A percentile compares a stretch with the other conserved stretches of the same genome.
Conservation (phyloP, 2,888 invertebrate species). For the Ectemnius lituratus region DNA sequence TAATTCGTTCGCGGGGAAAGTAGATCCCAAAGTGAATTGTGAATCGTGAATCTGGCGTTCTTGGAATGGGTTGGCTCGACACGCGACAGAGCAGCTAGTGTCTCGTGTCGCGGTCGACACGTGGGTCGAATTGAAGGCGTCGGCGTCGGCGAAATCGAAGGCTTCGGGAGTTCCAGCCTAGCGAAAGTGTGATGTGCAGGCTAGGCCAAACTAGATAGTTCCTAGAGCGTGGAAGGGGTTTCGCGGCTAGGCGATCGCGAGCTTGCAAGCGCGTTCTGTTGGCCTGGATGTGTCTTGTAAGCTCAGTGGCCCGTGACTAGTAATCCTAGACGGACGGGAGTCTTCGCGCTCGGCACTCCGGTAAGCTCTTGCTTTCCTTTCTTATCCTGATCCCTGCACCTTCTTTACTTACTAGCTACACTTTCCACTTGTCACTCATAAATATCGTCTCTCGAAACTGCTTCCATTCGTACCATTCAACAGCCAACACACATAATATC, state of each 20-base stretch:
- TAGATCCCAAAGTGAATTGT: too few relatives aligned
- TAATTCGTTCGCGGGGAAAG: too few relatives aligned
- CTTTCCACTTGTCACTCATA: too few relatives aligned
- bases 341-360: conserved; percentile 31
- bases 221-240: conserved; percentile 31
- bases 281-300: conserved; percentile 72
- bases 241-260: conserved; percentile 57
- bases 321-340: conserved; percentile 68
- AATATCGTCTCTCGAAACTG: too few relatives aligned
- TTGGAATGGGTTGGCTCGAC: too few relatives aligned
- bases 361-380: conserved; percentile 41
- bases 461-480: too few relatives aligned
- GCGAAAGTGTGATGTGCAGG: conserved; percentile 21
- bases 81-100: too few relatives aligned
- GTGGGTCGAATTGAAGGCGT: not conserved
- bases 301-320: conserved; percentile 74
- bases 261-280: conserved; percentile 65
- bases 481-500: too few relatives aligned
- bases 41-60: too few relatives aligned
- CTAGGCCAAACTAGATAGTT: conserved; percentile 20
- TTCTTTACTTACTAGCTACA: too few relatives aligned
- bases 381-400: conserved; percentile 1
- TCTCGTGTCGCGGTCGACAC: not conserved
- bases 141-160: not conserved
- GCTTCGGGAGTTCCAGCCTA: not conserved